Percentiles rank a stretch among this genome's conserved stretches.
Conservation (phyloP, 2,797 vertebrate genomes). For the Acridotheres tristis region DNA sequence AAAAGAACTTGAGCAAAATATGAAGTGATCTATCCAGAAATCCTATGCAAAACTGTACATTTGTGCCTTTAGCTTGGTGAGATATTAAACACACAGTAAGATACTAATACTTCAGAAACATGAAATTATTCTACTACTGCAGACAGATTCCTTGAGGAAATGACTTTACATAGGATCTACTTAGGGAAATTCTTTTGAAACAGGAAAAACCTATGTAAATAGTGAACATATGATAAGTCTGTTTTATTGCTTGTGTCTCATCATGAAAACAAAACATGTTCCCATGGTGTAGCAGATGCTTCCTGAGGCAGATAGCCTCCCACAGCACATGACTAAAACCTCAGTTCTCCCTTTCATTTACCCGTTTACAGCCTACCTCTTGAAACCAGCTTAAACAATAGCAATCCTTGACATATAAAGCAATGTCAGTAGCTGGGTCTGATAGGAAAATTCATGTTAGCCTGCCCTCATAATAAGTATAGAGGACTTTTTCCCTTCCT, state of each 20-base stretch:
- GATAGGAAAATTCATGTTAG: neutral
- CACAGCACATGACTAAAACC: neutral
- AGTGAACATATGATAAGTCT: neutral
- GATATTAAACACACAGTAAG: neutral
- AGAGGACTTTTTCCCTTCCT: neutral
- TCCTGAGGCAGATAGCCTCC: slow-evolving; percentile 17
- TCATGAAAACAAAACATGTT: neutral
- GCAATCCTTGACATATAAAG: neutral
- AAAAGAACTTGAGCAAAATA: neutral
- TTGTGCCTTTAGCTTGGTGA: neutral
- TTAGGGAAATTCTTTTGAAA: neutral
- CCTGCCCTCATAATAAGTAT: neutral
- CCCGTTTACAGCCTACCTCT: neutral
- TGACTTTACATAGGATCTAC: neutral
- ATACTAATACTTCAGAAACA: neutral
- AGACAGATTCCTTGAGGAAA: neutral
- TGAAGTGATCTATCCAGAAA: neutral
- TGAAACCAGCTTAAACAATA: neutral
- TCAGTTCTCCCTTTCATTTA: neutral
- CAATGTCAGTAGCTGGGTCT: neutral
- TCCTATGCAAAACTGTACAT: neutral
- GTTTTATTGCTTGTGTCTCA: neutral
- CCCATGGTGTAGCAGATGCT: slow-evolving; percentile 25
- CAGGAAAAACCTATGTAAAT: slow-evolving; percentile 14
- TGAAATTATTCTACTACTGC: no score